Evolutionary conservation across 2,113 vertebrate genomes (phyloP).

Genomic region (Furnarius figulus): DNA sequence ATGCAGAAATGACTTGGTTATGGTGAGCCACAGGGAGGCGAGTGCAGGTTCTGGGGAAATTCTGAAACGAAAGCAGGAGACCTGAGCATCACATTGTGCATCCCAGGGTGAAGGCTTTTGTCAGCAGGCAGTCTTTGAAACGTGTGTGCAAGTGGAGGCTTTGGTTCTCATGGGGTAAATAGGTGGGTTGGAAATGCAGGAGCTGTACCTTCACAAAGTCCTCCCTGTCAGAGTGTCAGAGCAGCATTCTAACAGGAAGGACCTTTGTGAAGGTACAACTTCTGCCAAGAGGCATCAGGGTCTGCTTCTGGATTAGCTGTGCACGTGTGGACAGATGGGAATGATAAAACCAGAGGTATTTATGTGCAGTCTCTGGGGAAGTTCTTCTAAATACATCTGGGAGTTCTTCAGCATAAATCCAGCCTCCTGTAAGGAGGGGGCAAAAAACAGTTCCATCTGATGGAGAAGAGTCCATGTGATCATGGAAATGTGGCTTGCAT

Average conservation of each 20-base stretch:
- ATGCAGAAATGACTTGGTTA: not conserved
- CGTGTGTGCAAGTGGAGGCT: not conserved
- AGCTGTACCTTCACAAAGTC: not conserved
- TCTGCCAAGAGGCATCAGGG: not conserved
- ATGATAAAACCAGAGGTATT: not conserved
- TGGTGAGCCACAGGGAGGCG: not conserved
- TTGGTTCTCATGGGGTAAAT: not conserved
- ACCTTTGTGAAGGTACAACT: not conserved
- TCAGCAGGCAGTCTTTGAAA: not conserved
- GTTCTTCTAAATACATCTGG: not conserved
- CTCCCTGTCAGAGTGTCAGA: not conserved
- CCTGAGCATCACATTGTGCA: not conserved
- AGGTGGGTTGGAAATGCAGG: not conserved
- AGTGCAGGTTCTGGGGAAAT: not conserved
- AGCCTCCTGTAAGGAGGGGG: not conserved
- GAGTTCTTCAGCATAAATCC: not conserved
- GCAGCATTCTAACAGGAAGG: not conserved
- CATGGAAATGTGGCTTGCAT: not conserved
- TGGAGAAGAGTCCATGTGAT: not conserved
- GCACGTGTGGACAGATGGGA: not conserved
- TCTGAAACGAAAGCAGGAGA: not conserved
- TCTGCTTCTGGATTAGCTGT: not conserved
- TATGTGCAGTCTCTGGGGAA: rapidly evolving
- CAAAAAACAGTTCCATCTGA: rapidly evolving
- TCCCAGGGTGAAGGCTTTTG: not conserved